phyloP scores from a whole-genome alignment of 2,888 invertebrate genomes.

The Tyria jacobaeae region DNA sequence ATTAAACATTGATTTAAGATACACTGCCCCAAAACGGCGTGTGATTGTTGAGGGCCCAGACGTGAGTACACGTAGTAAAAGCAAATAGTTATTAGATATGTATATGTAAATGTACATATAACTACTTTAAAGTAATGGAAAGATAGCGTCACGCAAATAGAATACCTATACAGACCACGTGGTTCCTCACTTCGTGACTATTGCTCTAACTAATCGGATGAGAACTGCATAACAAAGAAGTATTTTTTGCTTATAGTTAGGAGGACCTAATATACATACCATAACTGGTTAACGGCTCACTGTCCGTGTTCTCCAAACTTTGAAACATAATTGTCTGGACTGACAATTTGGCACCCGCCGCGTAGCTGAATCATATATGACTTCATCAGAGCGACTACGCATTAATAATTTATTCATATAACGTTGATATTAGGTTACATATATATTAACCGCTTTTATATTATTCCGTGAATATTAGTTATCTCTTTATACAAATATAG shows the following conservation, averaged over 20 bases:
- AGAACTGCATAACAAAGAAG: background rate
- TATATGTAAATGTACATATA: too few species aligned
- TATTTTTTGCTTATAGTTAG: background rate
- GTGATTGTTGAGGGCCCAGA: too few species aligned
- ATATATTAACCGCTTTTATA: background rate
- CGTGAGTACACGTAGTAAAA: too few species aligned
- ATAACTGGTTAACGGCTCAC: background rate
- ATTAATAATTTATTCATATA: background rate
- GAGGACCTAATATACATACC: background rate
- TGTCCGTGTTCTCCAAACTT: slow-evolving; percentile 10
- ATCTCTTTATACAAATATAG: too few species aligned
- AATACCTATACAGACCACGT: too few species aligned
- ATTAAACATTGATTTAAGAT: too few species aligned
- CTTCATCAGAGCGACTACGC: background rate
- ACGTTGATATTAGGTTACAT: background rate
- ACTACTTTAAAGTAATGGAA: too few species aligned
- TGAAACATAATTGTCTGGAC: slow-evolving; percentile 13
- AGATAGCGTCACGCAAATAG: too few species aligned
- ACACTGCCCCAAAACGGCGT: too few species aligned
- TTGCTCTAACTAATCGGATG: too few species aligned
- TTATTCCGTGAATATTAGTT: background rate
- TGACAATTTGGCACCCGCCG: slow-evolving; percentile 8
- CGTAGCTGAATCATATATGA: background rate
- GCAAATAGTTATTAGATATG: too few species aligned
- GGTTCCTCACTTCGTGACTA: too few species aligned